Evolutionary conservation across 2,113 vertebrate species (phyloP).

Genomic region (Actinemys pallida): DNA sequence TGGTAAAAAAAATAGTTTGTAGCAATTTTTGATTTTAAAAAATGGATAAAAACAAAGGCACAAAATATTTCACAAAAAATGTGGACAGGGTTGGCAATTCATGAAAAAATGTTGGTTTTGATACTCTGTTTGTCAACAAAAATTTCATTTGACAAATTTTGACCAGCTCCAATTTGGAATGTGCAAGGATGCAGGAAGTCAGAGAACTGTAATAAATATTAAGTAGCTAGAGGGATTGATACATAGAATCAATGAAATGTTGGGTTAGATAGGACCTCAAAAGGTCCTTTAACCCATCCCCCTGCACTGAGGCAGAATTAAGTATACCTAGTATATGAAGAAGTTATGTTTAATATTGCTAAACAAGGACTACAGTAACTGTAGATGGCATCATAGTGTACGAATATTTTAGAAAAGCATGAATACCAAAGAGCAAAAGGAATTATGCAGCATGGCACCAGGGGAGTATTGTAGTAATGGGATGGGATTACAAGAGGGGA

Average conservation of each 20-base stretch:
- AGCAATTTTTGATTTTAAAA: not conserved
- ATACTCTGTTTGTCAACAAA: not conserved
- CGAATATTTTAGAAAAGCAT: conserved; percentile 51
- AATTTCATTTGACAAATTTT: conserved; percentile 15
- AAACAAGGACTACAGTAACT: not conserved
- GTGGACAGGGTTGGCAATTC: not conserved
- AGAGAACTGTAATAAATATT: not conserved
- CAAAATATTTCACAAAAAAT: not conserved
- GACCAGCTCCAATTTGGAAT: not conserved
- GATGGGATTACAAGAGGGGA: conserved; percentile 4
- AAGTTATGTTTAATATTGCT: not conserved
- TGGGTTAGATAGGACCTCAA: not conserved
- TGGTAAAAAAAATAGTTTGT: not conserved
- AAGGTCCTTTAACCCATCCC: not conserved
- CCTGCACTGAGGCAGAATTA: not conserved
- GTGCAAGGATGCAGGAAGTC: not conserved
- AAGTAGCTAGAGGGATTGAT: not conserved
- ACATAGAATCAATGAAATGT: not conserved
- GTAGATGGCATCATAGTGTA: not conserved
- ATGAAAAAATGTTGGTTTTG: not conserved
- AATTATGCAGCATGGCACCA: not conserved
- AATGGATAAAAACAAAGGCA: not conserved
- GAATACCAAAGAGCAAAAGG: not conserved
- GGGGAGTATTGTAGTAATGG: not conserved
- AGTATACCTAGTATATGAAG: not conserved